Evolutionary conservation across 2,888 invertebrate species (phyloP).

Genomic region (Drosophila recens): DNA sequence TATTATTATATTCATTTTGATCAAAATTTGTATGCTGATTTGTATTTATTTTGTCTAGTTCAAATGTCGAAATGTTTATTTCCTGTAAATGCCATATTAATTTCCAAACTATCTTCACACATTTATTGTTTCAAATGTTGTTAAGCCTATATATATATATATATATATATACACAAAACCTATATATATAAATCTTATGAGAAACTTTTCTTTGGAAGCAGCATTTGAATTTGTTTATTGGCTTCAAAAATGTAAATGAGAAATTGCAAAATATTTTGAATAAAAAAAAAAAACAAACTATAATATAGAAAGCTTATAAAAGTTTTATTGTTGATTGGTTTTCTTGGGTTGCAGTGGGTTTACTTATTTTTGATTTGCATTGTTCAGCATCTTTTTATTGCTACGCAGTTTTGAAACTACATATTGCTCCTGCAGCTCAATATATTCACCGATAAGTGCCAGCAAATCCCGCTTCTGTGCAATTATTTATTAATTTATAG

Average conservation of each 20-base stretch:
- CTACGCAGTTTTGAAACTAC: slow-evolving; percentile 17
- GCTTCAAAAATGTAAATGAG: slow-evolving; percentile 64
- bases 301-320: not conserved
- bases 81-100: slow-evolving; percentile 56
- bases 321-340: no score
- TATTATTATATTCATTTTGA: slow-evolving; percentile 35
- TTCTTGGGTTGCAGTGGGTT: not conserved
- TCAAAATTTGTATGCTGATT: slow-evolving; percentile 54
- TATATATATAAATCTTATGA: slow-evolving; percentile 10
- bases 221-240: slow-evolving; percentile 41
- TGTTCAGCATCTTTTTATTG: slow-evolving; percentile 17
- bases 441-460: slow-evolving; percentile 28
- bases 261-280: slow-evolving; percentile 74
- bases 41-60: slow-evolving; percentile 73
- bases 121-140: slow-evolving; percentile 42
- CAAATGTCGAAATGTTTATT: slow-evolving; percentile 26
- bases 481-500: not conserved
- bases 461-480: slow-evolving; percentile 43
- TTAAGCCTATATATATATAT: slow-evolving; percentile 22
- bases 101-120: slow-evolving; percentile 25
- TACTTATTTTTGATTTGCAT: not conserved
- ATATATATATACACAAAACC: slow-evolving; percentile 4
- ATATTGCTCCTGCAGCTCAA: slow-evolving; percentile 34
- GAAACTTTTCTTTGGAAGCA: slow-evolving; percentile 16
- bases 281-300: slow-evolving; percentile 50